Evolutionary conservation across 2,113 vertebrate genomes (phyloP), one percentile per base, ranked within the genome.

Genomic region (Onychostoma macrolepis): DNA sequence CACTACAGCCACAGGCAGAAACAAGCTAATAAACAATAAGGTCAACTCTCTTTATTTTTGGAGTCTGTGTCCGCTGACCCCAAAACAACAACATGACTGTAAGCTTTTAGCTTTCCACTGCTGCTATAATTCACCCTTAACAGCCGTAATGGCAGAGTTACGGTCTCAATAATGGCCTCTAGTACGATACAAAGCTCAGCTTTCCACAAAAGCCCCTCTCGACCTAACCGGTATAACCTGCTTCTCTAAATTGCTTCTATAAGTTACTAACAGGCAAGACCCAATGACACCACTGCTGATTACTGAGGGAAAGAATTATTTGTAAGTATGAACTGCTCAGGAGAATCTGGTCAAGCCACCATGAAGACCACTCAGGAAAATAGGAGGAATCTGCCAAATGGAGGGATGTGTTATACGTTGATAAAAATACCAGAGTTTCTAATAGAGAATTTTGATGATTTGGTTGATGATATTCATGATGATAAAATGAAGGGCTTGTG

Each of bases 401-500:
- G 7, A 26, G 21, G n/a, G 56, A 61, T 26, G 50, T 26, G 0
- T 26, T 26, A 11, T 63, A 65, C 11, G n/a, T 12, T 65, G 10
- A 65, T 26, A 26, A 65, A 28, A 65, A 65, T 58, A 58, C 1
- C 21, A 58, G 53, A 6, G 21, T n/a, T 9, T 58, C 21, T n/a
- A n/a, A 58, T n/a, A n/a, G 21, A n/a, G 56, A 2, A n/a, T 58
- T 58, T 58, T 58, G 56, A n/a, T 10, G 56, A 17, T 9, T n/a
- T n/a, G 56, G 56, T 58, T 24, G 21, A 24, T n/a, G 56, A 24
- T 24, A n/a, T 58, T 9, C 56, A n/a, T 58, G 56, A n/a, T 58
- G 17, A 83, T 45, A 88, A 81, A 92, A 87, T 58, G 86, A 89
- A 91, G 89, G 58, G 86, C 90, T 87, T 87, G 89, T 78, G 43